Conservation (phyloP, 2,113 vertebrate genomes). For the Syrmaticus mikado region DNA sequence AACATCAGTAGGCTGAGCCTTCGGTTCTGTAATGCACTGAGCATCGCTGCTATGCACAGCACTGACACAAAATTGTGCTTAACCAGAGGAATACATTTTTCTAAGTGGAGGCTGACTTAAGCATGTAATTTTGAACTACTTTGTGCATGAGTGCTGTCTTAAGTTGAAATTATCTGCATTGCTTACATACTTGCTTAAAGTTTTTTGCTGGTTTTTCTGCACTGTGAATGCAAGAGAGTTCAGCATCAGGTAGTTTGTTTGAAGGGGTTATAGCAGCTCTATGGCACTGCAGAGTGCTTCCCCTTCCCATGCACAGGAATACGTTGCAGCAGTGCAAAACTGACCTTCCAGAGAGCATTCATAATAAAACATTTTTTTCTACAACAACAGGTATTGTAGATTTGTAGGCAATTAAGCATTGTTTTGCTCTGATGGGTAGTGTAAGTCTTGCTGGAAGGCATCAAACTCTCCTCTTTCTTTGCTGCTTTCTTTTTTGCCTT, state of each 20-base stretch:
- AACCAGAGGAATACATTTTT: neutral
- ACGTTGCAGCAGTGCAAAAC: neutral
- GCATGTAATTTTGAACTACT: neutral
- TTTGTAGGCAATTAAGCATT: neutral
- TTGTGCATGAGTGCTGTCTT: neutral
- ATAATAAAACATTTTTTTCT: neutral
- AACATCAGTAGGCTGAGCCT: neutral
- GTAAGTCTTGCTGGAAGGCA: neutral
- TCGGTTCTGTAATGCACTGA: neutral
- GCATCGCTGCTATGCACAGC: neutral
- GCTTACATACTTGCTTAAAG: neutral
- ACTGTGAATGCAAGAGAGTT: neutral
- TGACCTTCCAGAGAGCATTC: neutral
- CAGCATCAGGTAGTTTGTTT: neutral
- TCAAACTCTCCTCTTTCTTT: neutral
- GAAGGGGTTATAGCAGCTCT: neutral
- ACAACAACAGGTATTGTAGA: neutral
- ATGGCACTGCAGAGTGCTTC: neutral
- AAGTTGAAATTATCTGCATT: neutral
- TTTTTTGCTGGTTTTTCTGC: neutral
- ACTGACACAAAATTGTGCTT: neutral
- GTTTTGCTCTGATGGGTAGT: neutral
- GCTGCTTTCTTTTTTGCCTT: neutral
- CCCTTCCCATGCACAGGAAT: neutral
- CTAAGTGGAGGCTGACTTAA: neutral